Percentiles rank a stretch among this genome's conserved stretches.
These are phyloP conservation scores for Venusia cambrica DNA, from an alignment of 2,888 invertebrate species.

Conservation along the genomic window DNA sequence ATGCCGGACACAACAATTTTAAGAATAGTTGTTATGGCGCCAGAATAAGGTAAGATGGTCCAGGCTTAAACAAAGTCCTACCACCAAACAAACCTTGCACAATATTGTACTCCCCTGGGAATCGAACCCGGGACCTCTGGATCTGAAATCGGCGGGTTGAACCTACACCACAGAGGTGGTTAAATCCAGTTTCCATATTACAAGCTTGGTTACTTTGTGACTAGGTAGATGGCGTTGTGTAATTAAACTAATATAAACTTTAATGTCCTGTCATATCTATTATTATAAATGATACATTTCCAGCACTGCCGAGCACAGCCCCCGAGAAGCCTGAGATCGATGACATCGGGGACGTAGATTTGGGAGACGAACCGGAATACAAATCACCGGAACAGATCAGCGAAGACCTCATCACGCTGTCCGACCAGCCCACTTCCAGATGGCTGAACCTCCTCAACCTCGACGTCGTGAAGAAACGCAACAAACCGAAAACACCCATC, in stretches of 20 bases:
- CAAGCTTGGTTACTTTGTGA: no score
- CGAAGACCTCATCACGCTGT: constrained; percentile 90
- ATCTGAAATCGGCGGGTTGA: no score
- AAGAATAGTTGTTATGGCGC: no score
- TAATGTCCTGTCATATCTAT: no score
- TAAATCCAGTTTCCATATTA: no score
- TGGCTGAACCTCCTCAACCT: constrained; percentile 95
- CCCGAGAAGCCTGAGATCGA: constrained; percentile 74
- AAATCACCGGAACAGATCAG: constrained; percentile 89
- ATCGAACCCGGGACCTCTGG: no score
- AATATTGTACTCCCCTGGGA: no score
- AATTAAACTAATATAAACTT: neutral
- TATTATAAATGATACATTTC: constrained; percentile 12
- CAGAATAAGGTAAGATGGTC: no score
- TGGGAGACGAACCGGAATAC: constrained; percentile 81
- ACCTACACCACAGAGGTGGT: no score
- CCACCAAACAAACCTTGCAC: no score
- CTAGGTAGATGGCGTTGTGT: neutral
- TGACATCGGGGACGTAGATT: constrained; percentile 60
- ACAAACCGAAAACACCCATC: constrained; percentile 93
- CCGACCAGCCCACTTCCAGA: constrained; percentile 90
- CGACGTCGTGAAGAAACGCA: constrained; percentile 91
- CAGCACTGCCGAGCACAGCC: constrained; percentile 48
- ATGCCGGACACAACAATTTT: no score
- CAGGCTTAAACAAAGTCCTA: no score